phyloP scores from a whole-genome alignment of 2,797 vertebrate genomes.

The Bovichtus diacanthus region DNA sequence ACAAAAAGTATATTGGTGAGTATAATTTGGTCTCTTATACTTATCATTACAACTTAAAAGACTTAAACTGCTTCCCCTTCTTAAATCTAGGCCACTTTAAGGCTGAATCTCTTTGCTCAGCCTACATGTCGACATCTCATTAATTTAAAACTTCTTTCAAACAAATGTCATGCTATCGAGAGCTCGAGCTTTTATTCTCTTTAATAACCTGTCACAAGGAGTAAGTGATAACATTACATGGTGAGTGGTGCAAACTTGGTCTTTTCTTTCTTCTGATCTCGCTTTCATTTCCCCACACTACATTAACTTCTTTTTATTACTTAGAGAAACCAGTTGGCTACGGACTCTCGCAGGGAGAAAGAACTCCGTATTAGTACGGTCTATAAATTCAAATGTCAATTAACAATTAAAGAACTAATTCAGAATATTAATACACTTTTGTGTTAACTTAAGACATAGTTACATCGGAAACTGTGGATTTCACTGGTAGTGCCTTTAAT shows the following conservation, averaged over 20 bases:
- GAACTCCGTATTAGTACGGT: background rate
- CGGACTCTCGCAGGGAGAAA: too few relatives aligned
- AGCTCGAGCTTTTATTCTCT: background rate
- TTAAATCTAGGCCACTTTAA: background rate
- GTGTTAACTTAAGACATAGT: background rate
- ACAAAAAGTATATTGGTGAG: background rate
- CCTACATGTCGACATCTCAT: background rate
- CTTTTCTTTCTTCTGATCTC: background rate
- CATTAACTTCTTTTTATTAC: background rate
- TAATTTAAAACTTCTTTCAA: slow-evolving; percentile 16
- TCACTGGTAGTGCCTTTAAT: slow-evolving; percentile 18
- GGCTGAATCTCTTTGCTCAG: background rate
- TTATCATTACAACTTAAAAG: background rate
- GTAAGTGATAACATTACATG: background rate
- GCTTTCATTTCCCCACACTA: background rate
- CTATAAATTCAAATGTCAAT: background rate
- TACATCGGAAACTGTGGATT: background rate
- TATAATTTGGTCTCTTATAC: background rate
- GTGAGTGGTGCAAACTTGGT: background rate
- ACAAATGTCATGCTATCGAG: background rate
- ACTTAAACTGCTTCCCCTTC: background rate
- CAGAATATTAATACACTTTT: background rate
- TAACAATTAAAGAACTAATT: background rate
- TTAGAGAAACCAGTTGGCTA: background rate
- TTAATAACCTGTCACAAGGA: slow-evolving; percentile 5